These are phyloP conservation scores for Tapirus indicus DNA, from an alignment of 2,797 vertebrate genomes.

Conservation along the genomic window DNA sequence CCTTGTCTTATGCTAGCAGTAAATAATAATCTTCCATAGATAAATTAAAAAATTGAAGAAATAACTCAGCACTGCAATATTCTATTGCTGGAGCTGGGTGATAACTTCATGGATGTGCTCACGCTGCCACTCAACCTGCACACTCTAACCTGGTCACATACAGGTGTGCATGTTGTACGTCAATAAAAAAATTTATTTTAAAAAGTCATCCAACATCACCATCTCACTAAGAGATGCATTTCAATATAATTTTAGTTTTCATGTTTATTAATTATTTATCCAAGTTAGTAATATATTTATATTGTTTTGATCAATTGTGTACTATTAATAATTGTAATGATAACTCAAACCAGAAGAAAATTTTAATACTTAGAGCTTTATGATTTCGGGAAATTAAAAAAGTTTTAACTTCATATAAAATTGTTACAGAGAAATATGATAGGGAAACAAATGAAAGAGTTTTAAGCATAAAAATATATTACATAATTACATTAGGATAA, in stretches of 20 bases:
- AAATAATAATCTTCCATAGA: not conserved
- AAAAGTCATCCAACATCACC: not conserved
- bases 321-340: not conserved
- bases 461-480: constrained; percentile 32
- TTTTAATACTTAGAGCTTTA: constrained; percentile 24
- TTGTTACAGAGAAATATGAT: not conserved
- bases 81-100: not conserved
- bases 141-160: not conserved
- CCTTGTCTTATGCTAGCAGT: not conserved
- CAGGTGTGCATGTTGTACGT: accelerated
- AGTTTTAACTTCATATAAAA: constrained; percentile 50
- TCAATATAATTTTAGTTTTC: constrained; percentile 43
- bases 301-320: not conserved
- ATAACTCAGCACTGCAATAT: not conserved
- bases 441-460: constrained; percentile 4
- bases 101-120: not conserved
- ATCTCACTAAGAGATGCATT: not conserved
- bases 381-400: constrained; percentile 62
- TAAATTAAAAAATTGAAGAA: not conserved
- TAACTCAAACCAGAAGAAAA: constrained; percentile 57
- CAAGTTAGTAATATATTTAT: not conserved
- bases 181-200: not conserved
- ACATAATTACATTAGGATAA: constrained; percentile 15
- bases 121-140: not conserved
- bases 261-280: constrained; percentile 55